A percentile compares a stretch with the other conserved stretches of the same genome.
Evolutionary conservation across 2,888 invertebrate genomes (phyloP).

Genomic region (Thymelicus acteon): DNA sequence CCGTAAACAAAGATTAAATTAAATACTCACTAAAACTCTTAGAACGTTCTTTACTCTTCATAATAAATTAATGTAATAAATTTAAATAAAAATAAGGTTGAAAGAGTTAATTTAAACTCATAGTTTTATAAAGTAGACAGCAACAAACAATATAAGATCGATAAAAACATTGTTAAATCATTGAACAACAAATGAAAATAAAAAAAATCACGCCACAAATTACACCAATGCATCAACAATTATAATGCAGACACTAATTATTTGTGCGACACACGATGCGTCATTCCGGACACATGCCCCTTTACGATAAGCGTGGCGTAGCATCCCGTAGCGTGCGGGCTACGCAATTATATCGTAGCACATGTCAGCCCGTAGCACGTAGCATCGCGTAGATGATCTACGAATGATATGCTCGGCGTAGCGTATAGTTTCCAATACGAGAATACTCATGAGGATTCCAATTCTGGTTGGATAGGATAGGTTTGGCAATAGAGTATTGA

Average conservation of each 20-base stretch:
- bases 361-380: conserved; percentile 24
- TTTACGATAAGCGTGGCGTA: conserved; percentile 24
- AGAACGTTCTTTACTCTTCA: no score
- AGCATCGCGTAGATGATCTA: conserved; percentile 25
- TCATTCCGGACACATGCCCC: conserved; percentile 26
- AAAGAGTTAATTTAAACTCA: no score
- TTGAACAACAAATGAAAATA: neutral
- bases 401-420: conserved; percentile 17
- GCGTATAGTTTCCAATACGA: conserved; percentile 4
- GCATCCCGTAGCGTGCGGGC: conserved; percentile 32
- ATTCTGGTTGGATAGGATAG: no score
- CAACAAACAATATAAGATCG: no score
- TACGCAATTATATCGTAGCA: conserved; percentile 36
- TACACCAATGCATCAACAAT: neutral
- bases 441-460: neutral
- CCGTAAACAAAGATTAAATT: no score
- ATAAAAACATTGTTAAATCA: no score
- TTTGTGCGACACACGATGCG: conserved; percentile 21
- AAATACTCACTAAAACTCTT: no score
- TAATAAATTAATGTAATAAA: no score
- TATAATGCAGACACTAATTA: conserved; percentile 22
- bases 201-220: neutral
- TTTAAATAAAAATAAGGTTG: no score
- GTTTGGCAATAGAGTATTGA: no score
- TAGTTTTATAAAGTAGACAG: no score